Base-by-base conservation (phyloP, 2,888 invertebrate species). In the Isoperla grammatica region DNA sequence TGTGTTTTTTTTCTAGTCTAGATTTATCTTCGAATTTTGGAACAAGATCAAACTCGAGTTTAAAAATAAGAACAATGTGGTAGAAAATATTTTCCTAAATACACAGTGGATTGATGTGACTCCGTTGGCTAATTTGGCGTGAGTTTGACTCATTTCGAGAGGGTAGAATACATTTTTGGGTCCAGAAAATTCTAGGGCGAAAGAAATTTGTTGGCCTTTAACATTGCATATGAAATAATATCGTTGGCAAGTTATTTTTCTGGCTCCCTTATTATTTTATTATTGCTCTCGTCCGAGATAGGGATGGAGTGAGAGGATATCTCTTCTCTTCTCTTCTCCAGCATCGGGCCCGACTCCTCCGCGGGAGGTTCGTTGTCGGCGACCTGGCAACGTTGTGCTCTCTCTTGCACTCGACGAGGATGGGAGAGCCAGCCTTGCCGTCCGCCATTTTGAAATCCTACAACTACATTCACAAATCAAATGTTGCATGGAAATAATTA, bases 391-490 rank as follows among this genome's bases (percentile, higher is more conserved):
- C 29, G 29, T 29, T 8, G 29, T 8, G n/a, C 42, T 17, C 48
- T 60, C 50, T 46, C 20, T 22, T 37, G 29, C 56, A 11, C 19
- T 49, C 40, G 57, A 56, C 55, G 29, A 59, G 54, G 43, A 54
- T 37, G 49, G 42, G 17, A 43, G 37, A 53, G 43, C n/a, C 42
- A 53, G 29, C 40, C 48, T 20, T 35, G 55, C 15, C 37, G 50
- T 23, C 56, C 23, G 56, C 60, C 60, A 60, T 60, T 39, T 53
- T 53, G 53, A 39, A 45, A 53, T 13, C 39, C 37, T 39, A 53
- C 37, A 39, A 19, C 53, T 37, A 53, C 53, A 17, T 17, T 13
- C 45, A 53, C 29, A 29, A 29, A 29, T 29, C 29, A 29, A 29
- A 4, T 29, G 29, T 8, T 29, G 29, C 29, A 29, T 29, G 29